phyloP scores from a whole-genome alignment of 35 echinoderm and acorn worm species.

The Ophioderma brevispina region DNA sequence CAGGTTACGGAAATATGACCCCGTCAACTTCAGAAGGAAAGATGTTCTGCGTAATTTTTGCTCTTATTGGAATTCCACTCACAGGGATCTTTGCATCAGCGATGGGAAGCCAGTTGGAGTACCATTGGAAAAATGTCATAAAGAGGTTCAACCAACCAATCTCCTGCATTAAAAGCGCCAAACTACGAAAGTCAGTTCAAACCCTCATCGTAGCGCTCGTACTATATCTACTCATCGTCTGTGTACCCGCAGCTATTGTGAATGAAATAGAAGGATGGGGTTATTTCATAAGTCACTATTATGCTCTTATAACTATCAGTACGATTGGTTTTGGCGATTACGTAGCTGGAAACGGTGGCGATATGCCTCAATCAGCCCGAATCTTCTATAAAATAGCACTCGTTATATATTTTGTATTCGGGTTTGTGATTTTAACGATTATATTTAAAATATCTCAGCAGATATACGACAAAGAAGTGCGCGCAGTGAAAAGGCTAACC shows the following conservation, averaged over 20 bases:
- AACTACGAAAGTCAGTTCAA: not conserved
- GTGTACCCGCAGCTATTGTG: constrained; percentile 56
- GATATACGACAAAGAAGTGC: not conserved
- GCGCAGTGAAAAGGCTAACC: not conserved
- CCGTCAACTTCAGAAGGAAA: constrained; percentile 63
- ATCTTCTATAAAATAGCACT: constrained; percentile 57
- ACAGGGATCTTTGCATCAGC: constrained; percentile 65
- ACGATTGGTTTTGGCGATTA: constrained; percentile 93
- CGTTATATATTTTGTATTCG: constrained; percentile 67
- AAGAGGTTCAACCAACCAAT: constrained; percentile 25
- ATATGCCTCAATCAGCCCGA: not conserved
- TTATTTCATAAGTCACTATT: constrained; percentile 77
- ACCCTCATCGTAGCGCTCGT: constrained; percentile 9
- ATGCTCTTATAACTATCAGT: constrained; percentile 83
- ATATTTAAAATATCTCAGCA: constrained; percentile 47
- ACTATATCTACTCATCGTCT: constrained; percentile 60
- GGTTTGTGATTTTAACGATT: constrained; percentile 67
- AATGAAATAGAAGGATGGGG: constrained; percentile 70
- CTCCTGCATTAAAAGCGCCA: constrained; percentile 17
- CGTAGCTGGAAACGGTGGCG: constrained; percentile 57
- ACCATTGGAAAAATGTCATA: constrained; percentile 36
- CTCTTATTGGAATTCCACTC: constrained; percentile 80
- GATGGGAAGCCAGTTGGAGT: constrained; percentile 71
- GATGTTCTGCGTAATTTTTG: constrained; percentile 72
- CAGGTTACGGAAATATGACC: constrained; percentile 88